Percentiles rank a stretch among this genome's conserved stretches.
Conservation (phyloP, 2,888 invertebrate genomes). For the Aproaerema taeniolella region DNA sequence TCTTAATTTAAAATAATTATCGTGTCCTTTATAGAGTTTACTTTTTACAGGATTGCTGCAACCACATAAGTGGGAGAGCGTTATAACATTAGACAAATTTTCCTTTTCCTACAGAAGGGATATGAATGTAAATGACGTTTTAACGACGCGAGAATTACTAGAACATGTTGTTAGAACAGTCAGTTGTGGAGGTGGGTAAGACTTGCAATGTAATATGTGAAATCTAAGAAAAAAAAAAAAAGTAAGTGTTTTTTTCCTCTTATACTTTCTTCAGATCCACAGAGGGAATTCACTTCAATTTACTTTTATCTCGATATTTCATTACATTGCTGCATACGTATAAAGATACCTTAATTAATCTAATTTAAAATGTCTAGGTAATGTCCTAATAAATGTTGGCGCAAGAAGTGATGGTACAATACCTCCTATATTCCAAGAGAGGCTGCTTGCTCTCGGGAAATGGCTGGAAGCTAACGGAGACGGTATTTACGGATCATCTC, state of each 20-base stretch:
- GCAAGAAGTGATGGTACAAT: conserved; percentile 93
- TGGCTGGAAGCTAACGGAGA: conserved; percentile 92
- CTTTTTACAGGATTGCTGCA: conserved; percentile 3
- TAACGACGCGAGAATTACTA: conserved; percentile 82
- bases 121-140: conserved; percentile 81
- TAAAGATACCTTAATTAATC: background rate
- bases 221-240: too few species aligned
- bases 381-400: too few species aligned
- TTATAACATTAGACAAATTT: conserved; percentile 90
- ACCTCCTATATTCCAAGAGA: conserved; percentile 90
- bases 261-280: too few species aligned
- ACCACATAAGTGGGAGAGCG: conserved; percentile 96
- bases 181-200: conserved; percentile 92
- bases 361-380: conserved; percentile 67
- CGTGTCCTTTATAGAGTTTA: too few species aligned
- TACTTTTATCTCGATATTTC: background rate
- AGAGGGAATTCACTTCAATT: conserved; percentile 17
- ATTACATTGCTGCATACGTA: background rate
- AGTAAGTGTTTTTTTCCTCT: too few species aligned
- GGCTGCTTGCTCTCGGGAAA: conserved; percentile 84
- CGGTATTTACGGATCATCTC: conserved; percentile 87
- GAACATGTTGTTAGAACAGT: conserved; percentile 84
- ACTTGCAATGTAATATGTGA: too few species aligned
- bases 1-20: background rate
- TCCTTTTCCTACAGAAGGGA: conserved; percentile 93